These are phyloP conservation scores for Mus spretus DNA, from an alignment of 2,797 vertebrate species.

Conservation along the genomic window DNA sequence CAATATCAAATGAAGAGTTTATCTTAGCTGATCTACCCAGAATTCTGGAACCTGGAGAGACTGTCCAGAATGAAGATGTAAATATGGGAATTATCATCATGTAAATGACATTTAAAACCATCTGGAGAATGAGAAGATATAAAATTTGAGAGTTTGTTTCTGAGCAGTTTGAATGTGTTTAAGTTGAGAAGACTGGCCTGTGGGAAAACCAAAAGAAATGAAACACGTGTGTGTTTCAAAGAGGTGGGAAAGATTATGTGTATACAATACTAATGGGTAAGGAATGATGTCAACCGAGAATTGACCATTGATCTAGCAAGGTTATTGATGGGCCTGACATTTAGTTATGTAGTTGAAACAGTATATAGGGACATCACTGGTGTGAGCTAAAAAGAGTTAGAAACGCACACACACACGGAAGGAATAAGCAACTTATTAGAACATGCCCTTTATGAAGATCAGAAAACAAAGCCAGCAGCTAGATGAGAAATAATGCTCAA, in stretches of 20 bases:
- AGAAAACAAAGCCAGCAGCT: not conserved
- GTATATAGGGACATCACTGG: not conserved
- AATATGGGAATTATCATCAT: slow-evolving; percentile 61
- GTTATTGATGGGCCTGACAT: not conserved
- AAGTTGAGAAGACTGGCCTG: slow-evolving; percentile 23
- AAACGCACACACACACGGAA: not conserved
- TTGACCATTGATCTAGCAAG: not conserved
- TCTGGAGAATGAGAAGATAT: slow-evolving; percentile 34
- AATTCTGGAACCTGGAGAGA: slow-evolving; percentile 26
- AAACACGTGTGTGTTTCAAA: slow-evolving; percentile 1
- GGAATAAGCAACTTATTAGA: not conserved
- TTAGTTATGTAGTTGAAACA: not conserved
- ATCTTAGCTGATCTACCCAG: not conserved
- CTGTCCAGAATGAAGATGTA: slow-evolving; percentile 1
- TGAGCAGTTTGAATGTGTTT: slow-evolving; percentile 51
- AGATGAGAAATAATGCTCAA: not conserved
- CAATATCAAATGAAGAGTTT: not conserved
- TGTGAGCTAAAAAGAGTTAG: not conserved
- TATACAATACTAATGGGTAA: not conserved
- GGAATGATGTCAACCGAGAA: not conserved
- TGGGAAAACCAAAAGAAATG: slow-evolving; percentile 5
- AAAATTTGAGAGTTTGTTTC: slow-evolving; percentile 8
- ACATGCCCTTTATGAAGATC: not conserved
- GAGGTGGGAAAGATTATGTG: not conserved
- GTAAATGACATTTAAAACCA: slow-evolving; percentile 58